Conservation (phyloP, 2,113 vertebrate genomes). For the Chaenocephalus aceratus region DNA sequence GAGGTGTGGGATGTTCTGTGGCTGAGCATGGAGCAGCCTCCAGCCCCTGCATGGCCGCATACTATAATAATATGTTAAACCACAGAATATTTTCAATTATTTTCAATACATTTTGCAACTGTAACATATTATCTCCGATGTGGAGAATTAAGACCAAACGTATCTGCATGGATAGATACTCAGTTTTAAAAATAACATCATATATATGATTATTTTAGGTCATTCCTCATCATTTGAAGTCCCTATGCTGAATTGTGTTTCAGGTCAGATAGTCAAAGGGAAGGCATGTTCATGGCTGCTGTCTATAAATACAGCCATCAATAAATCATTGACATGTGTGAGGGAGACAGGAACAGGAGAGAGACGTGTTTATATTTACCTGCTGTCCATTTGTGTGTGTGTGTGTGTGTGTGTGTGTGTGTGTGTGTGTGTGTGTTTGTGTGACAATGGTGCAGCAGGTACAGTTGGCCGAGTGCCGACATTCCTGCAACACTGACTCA, state of each 20-base stretch:
- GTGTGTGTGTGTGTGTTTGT: conserved; percentile 25
- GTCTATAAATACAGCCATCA: conserved; percentile 15
- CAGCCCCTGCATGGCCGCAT: no score
- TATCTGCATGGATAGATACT: no score
- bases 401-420: conserved; percentile 1
- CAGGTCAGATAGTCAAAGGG: not conserved
- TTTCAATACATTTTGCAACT: no score
- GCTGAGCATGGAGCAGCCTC: no score
- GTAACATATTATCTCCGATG: no score
- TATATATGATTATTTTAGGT: no score
- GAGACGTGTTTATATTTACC: conserved; percentile 27
- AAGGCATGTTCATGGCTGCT: conserved; percentile 5
- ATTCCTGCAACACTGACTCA: conserved; percentile 83
- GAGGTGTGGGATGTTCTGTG: no score
- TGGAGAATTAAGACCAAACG: no score
- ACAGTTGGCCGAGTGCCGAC: conserved; percentile 69
- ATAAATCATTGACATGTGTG: conserved; percentile 21
- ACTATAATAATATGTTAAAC: no score
- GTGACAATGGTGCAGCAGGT: conserved; percentile 75
- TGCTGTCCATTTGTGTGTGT: not conserved
- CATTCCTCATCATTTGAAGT: no score
- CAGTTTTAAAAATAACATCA: no score
- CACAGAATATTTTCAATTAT: no score
- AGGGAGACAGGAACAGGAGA: not conserved
- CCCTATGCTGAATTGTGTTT: not conserved